Percentiles rank a stretch among this genome's conserved stretches.
phyloP scores from a whole-genome alignment of 2,113 vertebrate genomes.

The Oophaga pumilio region DNA sequence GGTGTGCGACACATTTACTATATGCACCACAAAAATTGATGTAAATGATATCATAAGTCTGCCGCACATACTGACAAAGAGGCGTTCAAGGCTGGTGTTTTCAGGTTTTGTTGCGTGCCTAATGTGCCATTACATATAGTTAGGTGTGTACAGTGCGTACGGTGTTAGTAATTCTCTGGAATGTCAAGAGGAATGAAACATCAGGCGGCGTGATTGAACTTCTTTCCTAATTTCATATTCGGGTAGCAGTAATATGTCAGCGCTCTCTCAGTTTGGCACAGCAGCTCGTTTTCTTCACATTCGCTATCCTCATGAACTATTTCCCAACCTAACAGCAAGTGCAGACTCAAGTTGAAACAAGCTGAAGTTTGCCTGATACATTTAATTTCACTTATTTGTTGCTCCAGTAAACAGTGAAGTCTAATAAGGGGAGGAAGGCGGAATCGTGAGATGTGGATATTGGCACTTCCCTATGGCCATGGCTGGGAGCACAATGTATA shows the following conservation, averaged over 20 bases:
- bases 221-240: not conserved
- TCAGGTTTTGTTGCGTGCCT: not conserved
- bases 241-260: not conserved
- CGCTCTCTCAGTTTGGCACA: not conserved
- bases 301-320: not conserved
- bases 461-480: not conserved
- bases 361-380: not conserved
- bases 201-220: not conserved
- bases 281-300: not conserved
- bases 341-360: not conserved
- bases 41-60: too few species aligned
- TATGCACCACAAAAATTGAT: too few species aligned
- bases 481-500: not conserved
- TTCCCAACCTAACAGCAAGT: not conserved
- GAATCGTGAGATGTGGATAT: not conserved
- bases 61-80: too few species aligned
- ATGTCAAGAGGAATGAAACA: slow-evolving; percentile 7
- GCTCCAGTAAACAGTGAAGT: not conserved
- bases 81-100: too few species aligned
- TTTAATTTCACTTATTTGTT: not conserved
- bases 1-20: too few species aligned
- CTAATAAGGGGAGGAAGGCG: not conserved
- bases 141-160: not conserved
- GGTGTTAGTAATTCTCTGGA: not conserved
- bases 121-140: not conserved